phyloP scores from a whole-genome alignment of 2,888 invertebrate species.

The Nephrotoma appendiculata region DNA sequence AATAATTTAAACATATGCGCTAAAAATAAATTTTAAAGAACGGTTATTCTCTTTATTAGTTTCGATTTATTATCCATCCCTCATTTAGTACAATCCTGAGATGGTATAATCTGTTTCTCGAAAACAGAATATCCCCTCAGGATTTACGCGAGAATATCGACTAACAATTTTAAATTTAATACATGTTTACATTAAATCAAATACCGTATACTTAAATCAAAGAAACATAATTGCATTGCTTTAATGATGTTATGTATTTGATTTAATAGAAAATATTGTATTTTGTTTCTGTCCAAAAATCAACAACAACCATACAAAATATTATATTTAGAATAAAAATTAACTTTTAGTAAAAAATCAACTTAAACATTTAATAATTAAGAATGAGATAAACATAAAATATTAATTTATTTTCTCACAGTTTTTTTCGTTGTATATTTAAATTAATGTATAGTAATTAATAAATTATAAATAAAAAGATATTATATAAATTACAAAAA shows the following conservation, averaged over 20 bases:
- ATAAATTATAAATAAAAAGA: neutral
- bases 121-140: neutral
- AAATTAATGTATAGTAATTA: constrained; percentile 1
- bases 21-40: neutral
- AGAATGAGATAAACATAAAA: neutral
- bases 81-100: neutral
- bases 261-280: neutral
- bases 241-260: neutral
- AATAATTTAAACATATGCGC: neutral
- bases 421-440: neutral
- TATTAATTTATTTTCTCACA: constrained; percentile 1
- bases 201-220: neutral
- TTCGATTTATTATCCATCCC: neutral
- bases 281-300: neutral
- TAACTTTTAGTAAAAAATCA: neutral
- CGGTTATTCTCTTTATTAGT: neutral
- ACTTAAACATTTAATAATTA: neutral
- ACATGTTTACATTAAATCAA: neutral
- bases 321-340: neutral
- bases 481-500: neutral
- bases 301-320: neutral
- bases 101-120: neutral
- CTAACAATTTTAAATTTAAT: neutral
- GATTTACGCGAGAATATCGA: neutral
- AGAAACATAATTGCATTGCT: neutral